Conservation (phyloP, 1,140 invertebrate genomes). For the Drosophila seguyi region DNA sequence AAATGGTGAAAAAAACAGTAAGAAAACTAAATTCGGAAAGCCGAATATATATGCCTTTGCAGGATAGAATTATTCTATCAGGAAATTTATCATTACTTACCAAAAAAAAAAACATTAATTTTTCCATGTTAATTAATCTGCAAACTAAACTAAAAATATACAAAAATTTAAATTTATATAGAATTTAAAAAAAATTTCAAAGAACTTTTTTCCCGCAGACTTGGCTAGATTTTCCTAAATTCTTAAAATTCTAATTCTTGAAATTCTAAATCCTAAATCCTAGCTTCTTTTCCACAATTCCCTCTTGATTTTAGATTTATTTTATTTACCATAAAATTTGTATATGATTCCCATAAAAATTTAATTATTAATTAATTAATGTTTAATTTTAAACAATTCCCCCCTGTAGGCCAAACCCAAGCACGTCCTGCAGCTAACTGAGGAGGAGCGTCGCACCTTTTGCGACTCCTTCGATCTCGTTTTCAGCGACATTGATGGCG, state of each 20-base stretch:
- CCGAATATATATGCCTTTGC: no score
- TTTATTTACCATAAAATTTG: neutral
- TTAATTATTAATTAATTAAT: no score
- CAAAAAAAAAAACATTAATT: neutral
- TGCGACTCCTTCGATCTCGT: slow-evolving; percentile 85
- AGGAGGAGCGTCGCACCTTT: slow-evolving; percentile 74
- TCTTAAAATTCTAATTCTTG: no score
- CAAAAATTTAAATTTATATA: neutral
- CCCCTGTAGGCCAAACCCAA: slow-evolving; percentile 25
- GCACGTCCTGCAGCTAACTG: slow-evolving; percentile 53
- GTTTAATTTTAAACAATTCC: neutral
- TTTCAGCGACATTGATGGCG: slow-evolving; percentile 86
- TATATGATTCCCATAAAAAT: neutral
- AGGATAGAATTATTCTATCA: neutral
- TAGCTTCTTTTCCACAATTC: no score
- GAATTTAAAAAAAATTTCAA: no score
- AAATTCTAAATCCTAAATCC: no score
- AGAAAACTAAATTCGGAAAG: no score
- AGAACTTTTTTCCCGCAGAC: no score
- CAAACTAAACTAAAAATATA: neutral
- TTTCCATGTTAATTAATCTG: neutral
- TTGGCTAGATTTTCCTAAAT: no score
- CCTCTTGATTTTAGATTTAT: no score
- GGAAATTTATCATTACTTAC: neutral
- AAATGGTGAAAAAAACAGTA: no score